A percentile compares a stretch with the other conserved stretches of the same genome.
Evolutionary conservation across 37 sponge, comb jelly and placozoan species (phyloP).

Genomic region (Geodia barretti): DNA sequence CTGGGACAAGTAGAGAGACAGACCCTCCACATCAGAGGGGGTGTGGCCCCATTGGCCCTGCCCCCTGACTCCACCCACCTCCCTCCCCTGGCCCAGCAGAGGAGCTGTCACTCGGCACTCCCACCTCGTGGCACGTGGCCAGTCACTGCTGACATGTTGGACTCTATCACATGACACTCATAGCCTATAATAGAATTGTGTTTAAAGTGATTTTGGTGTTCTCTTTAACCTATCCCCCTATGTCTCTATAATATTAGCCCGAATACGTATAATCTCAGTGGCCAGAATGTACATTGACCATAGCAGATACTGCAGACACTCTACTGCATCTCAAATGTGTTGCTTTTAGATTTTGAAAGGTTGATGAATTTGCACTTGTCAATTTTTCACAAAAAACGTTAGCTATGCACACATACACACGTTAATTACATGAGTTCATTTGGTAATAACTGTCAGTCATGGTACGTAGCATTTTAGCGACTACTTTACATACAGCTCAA

Average conservation of each 20-base stretch:
- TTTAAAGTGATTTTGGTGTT: not conserved
- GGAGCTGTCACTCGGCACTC: not conserved
- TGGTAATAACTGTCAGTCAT: too few species aligned
- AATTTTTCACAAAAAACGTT: too few species aligned
- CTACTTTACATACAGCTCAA: too few species aligned
- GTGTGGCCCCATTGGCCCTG: not conserved
- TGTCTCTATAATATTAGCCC: not conserved
- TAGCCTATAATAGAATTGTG: not conserved
- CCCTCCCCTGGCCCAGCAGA: constrained; percentile 52
- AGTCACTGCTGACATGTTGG: constrained; percentile 57
- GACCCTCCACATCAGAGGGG: constrained; percentile 32
- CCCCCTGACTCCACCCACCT: constrained; percentile 53
- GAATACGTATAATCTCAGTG: too few species aligned
- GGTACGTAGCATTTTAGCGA: too few species aligned
- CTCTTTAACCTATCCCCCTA: not conserved
- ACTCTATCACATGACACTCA: constrained; percentile 32
- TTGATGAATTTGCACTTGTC: too few species aligned
- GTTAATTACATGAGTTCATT: too few species aligned
- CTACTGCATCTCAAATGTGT: too few species aligned
- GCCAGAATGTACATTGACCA: too few species aligned
- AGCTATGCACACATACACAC: too few species aligned
- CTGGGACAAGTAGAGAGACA: constrained; percentile 31
- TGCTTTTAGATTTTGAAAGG: too few species aligned
- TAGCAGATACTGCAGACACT: too few species aligned
- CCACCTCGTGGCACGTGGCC: constrained; percentile 59